These are phyloP conservation scores for Doryteuthis pealeii DNA, from an alignment of 1,140 invertebrate species.

Conservation along the genomic window DNA sequence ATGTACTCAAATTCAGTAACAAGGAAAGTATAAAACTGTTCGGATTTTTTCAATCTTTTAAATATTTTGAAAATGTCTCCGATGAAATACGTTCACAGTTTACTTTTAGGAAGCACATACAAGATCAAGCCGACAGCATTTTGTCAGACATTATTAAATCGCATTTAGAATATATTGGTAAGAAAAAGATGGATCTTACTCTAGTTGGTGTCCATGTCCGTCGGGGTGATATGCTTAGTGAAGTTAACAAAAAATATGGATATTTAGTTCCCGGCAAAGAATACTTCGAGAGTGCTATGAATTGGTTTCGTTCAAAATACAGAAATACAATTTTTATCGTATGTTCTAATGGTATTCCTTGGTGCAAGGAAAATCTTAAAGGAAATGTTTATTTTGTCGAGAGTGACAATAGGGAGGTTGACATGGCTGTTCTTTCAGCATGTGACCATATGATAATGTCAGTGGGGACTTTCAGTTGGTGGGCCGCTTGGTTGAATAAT, in stretches of 20 bases:
- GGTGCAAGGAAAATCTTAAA: slow-evolving; percentile 24
- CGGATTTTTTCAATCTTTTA: slow-evolving; percentile 30
- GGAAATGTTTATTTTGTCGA: slow-evolving; percentile 19
- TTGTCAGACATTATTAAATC: slow-evolving; percentile 14
- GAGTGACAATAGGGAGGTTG: slow-evolving; percentile 28
- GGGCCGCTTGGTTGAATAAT: slow-evolving; percentile 42
- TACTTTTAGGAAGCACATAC: slow-evolving; percentile 19
- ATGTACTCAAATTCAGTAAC: too few species aligned
- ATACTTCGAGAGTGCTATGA: slow-evolving; percentile 32
- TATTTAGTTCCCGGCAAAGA: slow-evolving; percentile 25
- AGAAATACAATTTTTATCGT: slow-evolving; percentile 28
- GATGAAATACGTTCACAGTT: slow-evolving; percentile 26
- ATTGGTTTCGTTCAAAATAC: slow-evolving; percentile 26
- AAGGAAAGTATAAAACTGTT: too few species aligned
- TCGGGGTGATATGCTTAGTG: slow-evolving; percentile 32
- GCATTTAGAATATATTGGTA: too few species aligned
- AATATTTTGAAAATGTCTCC: slow-evolving; percentile 26
- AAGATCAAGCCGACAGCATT: slow-evolving; percentile 14
- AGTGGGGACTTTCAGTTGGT: slow-evolving; percentile 50
- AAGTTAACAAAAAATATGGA: slow-evolving; percentile 18
- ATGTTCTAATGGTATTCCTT: slow-evolving; percentile 24
- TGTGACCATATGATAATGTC: slow-evolving; percentile 47
- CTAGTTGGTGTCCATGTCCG: slow-evolving; percentile 32
- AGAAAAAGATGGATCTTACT: neutral
- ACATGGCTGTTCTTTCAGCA: slow-evolving; percentile 35